Conservation (phyloP, 2,113 vertebrate species). For the Recurvirostra avosetta region DNA sequence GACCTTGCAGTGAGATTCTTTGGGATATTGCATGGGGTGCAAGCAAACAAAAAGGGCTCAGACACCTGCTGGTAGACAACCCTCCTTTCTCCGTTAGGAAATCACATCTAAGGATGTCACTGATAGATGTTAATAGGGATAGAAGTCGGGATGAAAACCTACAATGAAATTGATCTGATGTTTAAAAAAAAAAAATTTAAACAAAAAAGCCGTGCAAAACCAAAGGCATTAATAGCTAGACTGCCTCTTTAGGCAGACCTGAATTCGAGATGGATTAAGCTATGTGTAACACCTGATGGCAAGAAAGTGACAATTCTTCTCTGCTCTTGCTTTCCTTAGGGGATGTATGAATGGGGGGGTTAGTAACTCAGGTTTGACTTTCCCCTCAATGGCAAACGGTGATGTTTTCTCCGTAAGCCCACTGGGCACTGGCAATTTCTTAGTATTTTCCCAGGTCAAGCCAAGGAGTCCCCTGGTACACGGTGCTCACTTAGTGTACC, state of each 20-base stretch:
- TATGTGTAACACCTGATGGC: background rate
- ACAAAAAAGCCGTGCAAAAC: background rate
- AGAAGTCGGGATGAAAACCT: background rate
- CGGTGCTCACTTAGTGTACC: fast-evolving
- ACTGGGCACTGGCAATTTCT: background rate
- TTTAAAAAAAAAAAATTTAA: background rate
- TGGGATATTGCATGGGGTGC: background rate
- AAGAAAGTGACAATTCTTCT: background rate
- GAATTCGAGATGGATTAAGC: background rate
- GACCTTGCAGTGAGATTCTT: background rate
- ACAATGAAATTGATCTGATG: background rate
- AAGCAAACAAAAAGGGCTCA: background rate
- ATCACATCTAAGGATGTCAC: background rate
- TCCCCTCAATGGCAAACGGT: background rate
- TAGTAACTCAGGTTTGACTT: background rate
- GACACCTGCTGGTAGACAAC: background rate
- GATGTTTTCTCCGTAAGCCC: background rate
- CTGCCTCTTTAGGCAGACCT: background rate
- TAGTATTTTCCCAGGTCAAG: background rate
- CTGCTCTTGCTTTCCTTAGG: background rate
- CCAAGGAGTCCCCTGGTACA: background rate
- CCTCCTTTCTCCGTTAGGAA: background rate
- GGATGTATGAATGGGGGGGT: background rate
- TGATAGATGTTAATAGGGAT: background rate
- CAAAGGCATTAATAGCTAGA: background rate